phyloP scores from a whole-genome alignment of 2,888 invertebrate genomes.

The Chouioia cunea region DNA sequence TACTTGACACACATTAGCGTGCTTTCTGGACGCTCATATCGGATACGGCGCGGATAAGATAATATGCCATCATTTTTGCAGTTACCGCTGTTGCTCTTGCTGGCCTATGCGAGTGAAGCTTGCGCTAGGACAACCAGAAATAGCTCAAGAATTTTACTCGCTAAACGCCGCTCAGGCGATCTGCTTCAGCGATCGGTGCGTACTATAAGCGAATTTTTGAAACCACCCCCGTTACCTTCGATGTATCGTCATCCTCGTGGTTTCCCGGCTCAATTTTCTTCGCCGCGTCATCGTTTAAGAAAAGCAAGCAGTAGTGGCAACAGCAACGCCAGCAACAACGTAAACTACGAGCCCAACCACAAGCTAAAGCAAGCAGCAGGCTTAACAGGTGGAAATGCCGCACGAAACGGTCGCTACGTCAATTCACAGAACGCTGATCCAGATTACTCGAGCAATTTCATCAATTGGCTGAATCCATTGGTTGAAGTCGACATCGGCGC shows the following conservation, averaged over 20 bases:
- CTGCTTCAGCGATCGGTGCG: slow-evolving; percentile 26
- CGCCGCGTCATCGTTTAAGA: not conserved
- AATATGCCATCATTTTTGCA: slow-evolving; percentile 43
- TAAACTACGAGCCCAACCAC: not conserved
- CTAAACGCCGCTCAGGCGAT: not conserved
- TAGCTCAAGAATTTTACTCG: not conserved
- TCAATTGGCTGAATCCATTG: slow-evolving; percentile 76
- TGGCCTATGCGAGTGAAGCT: slow-evolving; percentile 48
- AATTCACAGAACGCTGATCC: slow-evolving; percentile 31
- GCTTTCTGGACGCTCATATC: no score
- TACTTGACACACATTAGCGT: no score
- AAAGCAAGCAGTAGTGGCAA: slow-evolving; percentile 8
- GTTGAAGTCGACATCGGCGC: slow-evolving; percentile 58
- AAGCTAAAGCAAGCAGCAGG: slow-evolving; percentile 23
- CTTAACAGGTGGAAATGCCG: no score
- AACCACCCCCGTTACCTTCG: slow-evolving; percentile 55
- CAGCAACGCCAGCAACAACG: slow-evolving; percentile 12
- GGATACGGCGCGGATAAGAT: no score
- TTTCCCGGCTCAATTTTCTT: not conserved
- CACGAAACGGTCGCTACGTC: slow-evolving; percentile 55
- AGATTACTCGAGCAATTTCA: slow-evolving; percentile 72
- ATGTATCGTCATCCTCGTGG: slow-evolving; percentile 11
- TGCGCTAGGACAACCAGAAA: slow-evolving; percentile 49
- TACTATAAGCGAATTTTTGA: slow-evolving; percentile 59
- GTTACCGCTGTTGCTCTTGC: slow-evolving; percentile 55